Conservation (phyloP, 1,140 invertebrate genomes). For the Daktulosphaira vitifoliae region DNA sequence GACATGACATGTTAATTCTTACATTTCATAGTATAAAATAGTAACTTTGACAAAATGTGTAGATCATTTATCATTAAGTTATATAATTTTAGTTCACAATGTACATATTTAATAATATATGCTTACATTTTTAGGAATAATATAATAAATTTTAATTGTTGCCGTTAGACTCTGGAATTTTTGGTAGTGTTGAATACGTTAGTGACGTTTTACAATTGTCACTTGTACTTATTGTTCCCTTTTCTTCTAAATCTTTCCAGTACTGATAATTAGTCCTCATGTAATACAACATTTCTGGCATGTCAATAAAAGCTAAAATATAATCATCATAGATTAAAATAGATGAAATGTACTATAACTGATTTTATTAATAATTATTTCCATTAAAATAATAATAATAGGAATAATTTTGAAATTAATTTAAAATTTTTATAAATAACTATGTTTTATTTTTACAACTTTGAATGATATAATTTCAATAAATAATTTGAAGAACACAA, state of each 20-base stretch:
- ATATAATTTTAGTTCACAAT: no score
- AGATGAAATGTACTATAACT: not conserved
- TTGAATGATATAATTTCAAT: constrained; percentile 14
- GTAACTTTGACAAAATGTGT: no score
- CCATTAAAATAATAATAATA: not conserved
- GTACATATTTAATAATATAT: no score
- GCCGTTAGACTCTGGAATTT: constrained; percentile 16
- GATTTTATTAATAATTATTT: not conserved
- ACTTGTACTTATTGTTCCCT: constrained; percentile 36
- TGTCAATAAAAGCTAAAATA: constrained; percentile 74
- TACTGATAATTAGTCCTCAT: constrained; percentile 79
- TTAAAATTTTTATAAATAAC: not conserved
- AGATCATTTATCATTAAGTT: no score
- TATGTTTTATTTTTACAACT: not conserved
- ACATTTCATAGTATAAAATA: no score
- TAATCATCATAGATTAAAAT: not conserved
- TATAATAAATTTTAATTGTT: no score
- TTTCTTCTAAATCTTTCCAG: constrained; percentile 62
- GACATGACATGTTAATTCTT: no score
- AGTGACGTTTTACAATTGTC: constrained; percentile 4
- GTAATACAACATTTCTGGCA: constrained; percentile 77
- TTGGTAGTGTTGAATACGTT: not conserved
- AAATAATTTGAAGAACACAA: constrained; percentile 27
- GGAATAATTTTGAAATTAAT: not conserved
- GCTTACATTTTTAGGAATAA: no score